These are phyloP conservation scores for Alethe castanea DNA, from an alignment of 2,113 vertebrate genomes.

Conservation along the genomic window DNA sequence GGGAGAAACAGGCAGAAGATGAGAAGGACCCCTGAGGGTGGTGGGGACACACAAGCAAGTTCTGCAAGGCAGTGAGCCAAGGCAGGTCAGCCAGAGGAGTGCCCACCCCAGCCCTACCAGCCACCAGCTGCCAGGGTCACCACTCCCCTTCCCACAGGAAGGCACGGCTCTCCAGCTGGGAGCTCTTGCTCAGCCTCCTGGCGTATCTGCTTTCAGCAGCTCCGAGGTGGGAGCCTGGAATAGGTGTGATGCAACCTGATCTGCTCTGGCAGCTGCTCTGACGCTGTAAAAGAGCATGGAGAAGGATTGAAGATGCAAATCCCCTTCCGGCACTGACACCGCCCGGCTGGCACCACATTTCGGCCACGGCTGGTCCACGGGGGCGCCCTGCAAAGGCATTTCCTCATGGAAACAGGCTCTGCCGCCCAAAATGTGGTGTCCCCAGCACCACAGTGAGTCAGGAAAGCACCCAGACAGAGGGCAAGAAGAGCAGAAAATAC, in stretches of 20 bases:
- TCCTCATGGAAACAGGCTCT: background rate
- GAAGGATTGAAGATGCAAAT: background rate
- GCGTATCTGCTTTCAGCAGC: constrained; percentile 42
- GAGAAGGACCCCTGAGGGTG: background rate
- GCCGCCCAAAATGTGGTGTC: background rate
- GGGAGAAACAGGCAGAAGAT: background rate
- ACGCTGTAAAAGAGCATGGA: background rate
- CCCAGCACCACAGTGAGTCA: background rate
- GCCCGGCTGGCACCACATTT: background rate
- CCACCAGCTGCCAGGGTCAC: background rate
- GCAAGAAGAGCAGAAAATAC: background rate
- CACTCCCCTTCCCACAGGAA: background rate
- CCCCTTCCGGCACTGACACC: background rate
- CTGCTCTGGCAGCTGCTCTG: constrained; percentile 32
- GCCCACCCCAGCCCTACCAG: background rate
- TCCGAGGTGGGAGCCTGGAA: background rate
- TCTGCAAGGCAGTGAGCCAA: rapidly evolving
- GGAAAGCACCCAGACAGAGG: background rate
- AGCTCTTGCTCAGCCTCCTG: background rate
- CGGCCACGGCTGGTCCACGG: background rate
- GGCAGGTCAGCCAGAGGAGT: background rate
- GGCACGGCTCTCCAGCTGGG: background rate
- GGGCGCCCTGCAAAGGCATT: background rate
- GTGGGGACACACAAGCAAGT: rapidly evolving
- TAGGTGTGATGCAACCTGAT: constrained; percentile 34